Evolutionary conservation across 2,797 vertebrate genomes (phyloP).

Genomic region (Lepus townsendii): DNA sequence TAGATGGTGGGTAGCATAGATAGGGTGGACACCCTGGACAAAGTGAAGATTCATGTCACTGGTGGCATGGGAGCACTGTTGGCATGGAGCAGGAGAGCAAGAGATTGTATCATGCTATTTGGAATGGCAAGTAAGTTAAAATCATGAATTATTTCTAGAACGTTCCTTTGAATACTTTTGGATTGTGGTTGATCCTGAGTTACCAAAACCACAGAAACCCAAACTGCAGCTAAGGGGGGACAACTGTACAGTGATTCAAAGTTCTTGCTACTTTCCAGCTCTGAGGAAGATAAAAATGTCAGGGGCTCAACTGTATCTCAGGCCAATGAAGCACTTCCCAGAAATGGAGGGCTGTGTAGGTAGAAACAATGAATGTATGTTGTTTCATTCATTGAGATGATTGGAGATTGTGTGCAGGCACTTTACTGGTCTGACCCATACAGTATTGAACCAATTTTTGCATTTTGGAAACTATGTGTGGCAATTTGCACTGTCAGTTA

Average conservation of each 20-base stretch:
- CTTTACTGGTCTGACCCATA: not conserved
- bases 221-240: not conserved
- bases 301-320: not conserved
- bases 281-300: slow-evolving; percentile 1
- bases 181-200: not conserved
- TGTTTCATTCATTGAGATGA: not conserved
- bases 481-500: not conserved
- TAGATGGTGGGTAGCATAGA: not conserved
- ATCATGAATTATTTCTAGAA: not conserved
- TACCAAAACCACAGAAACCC: not conserved
- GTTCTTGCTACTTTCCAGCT: not conserved
- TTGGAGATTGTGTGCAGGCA: not conserved
- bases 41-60: not conserved
- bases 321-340: not conserved
- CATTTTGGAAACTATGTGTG: not conserved
- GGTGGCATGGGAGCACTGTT: too few species aligned
- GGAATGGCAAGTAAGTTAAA: not conserved
- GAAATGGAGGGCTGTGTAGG: not conserved
- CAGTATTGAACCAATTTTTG: not conserved
- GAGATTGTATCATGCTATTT: not conserved
- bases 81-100: not conserved
- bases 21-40: not conserved
- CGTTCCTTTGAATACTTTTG: not conserved
- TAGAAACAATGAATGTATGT: not conserved
- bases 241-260: not conserved